Evolutionary conservation across 2,888 invertebrate species (phyloP), one percentile per base, ranked within the genome.

Genomic region (Itoplectis maculator): DNA sequence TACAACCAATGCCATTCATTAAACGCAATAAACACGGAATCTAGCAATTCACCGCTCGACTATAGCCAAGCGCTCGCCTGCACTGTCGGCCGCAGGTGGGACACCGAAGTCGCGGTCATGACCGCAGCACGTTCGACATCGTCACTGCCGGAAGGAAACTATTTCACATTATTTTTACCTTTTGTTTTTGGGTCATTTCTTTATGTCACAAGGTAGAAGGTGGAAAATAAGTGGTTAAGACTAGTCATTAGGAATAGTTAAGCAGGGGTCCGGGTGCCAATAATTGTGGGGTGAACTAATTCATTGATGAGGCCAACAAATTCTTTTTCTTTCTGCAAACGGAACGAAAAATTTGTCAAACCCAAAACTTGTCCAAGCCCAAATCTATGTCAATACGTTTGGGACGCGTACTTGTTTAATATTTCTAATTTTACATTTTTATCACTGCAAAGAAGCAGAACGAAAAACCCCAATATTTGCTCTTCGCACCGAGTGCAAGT

Each of bases 21-120:
- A 89, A 89, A 89, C 85, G 88, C 87, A 88, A 88, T 88, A 89
- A 90, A 89, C 89, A 91, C 91, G 90, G 89, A 89, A 90, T 89
- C 88, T 86, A 84, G 88, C 88, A 87, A 89, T 90, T 89, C 85
- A 84, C 86, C 84, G 86, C 70, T 86, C 75, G 84, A 84, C 59
- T 45, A 66, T 70, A 81, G 29, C 78, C 83, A 88, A 86, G 83
- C 78, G 75, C 82, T 76, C 35, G 74, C 74, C 74, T 59, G 65
- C 37, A 69, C 54, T 15, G n/a, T 42, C 7, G 15, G 40, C 20
- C 35, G 20, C 69, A 56, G 78, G 83, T 74, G 77, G 81, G 18
- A 37, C 37, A 9, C 9, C 78, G 47, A 79, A 84, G 85, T 82
- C 84, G 83, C 69, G 77, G 85, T 84, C 79, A 83, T 81, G 79